Evolutionary conservation across 2,888 invertebrate species (phyloP).

Genomic region (Drosophila kuntzei): DNA sequence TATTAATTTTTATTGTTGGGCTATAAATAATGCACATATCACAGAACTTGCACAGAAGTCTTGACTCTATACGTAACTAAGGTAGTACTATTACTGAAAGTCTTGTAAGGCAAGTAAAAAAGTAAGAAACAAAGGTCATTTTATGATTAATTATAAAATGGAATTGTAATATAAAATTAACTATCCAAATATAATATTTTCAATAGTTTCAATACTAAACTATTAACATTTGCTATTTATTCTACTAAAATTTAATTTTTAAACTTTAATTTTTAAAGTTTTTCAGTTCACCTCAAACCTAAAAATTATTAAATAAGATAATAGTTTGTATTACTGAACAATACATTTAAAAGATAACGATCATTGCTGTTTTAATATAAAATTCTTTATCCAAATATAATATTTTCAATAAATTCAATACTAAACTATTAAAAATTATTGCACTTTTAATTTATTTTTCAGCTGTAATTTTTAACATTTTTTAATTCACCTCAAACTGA

Average conservation of each 20-base stretch:
- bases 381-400: neutral
- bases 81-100: neutral
- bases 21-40: conserved; percentile 42
- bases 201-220: too few relatives aligned
- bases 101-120: neutral
- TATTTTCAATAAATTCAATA: too few relatives aligned
- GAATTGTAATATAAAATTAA: too few relatives aligned
- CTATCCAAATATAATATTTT: too few relatives aligned
- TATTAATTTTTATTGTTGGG: conserved; percentile 39
- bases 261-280: too few relatives aligned
- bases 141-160: neutral
- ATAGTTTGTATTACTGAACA: neutral
- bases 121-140: neutral
- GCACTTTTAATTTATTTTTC: too few relatives aligned
- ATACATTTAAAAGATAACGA: neutral
- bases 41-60: neutral
- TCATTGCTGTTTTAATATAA: neutral
- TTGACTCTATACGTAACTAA: neutral
- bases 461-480: too few relatives aligned
- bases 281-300: too few relatives aligned
- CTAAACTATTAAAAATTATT: too few relatives aligned
- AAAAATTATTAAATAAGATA: neutral
- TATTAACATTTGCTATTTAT: too few relatives aligned
- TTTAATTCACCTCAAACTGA: too few relatives aligned
- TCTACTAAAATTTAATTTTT: too few relatives aligned